Evolutionary conservation across 2,888 invertebrate species (phyloP), one percentile per base, ranked within the genome.

Genomic region (Fragum whitleyi): DNA sequence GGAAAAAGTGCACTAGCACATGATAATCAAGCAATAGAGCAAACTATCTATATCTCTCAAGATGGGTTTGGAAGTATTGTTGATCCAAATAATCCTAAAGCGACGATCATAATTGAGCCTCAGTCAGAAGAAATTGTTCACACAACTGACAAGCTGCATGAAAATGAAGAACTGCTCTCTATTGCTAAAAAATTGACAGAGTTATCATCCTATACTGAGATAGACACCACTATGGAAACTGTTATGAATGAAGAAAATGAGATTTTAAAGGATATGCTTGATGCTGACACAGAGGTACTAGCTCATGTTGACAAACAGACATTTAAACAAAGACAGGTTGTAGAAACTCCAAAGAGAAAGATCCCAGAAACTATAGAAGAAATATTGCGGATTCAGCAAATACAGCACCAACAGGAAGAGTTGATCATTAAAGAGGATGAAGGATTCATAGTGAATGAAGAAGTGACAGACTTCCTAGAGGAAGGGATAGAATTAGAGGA

Each of bases 111-210:
- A 9, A 32, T 53, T 14, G 68, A 59, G 47, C 74, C 75, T 36
- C 75, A 42, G 14, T 21, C 73, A 23, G 72, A 79, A 3, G 73
- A 67, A 29, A 59, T 67, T 21, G 68, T 73, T 2, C 68, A 76
- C 21, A 62, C 72, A 3, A 53, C 72, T n/a, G 67, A 74, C 55
- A 65, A 65, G 42, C n/a, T 65, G 42, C 65, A 65, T 23, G 77
- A 77, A 5, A 77, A 82, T 73, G 85, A 85, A 47, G 85, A 85
- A 29, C 57, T 85, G 11, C 51, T 85, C 23, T 79, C 81, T 2
- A 82, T 85, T 36, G 85, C 85, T 16, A 81, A 79, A 67, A 81
- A 85, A 51, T 57, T 85, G 9, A 85, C 85, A 16, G 85, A 85
- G 65, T 51, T 85, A 16, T 85, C 85, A 11, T 77, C 67, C 19